Percentiles rank a stretch among this genome's conserved stretches.
phyloP scores from a whole-genome alignment of 2,797 vertebrate genomes.

The Poecilia gillii region DNA sequence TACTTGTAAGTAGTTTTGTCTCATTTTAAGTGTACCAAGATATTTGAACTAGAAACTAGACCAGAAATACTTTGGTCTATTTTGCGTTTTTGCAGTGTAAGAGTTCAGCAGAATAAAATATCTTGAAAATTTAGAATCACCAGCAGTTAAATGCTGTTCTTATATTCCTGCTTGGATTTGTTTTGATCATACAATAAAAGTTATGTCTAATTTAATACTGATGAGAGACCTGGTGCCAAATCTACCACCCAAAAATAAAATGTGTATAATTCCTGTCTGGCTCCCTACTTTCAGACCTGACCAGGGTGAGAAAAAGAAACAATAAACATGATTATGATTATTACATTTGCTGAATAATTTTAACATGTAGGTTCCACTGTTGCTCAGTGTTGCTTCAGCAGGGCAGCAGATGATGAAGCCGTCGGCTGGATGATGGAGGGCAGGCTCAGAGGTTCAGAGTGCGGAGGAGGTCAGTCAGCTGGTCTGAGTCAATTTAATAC shows the following conservation, averaged over 20 bases:
- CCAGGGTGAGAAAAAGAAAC: neutral
- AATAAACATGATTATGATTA: neutral
- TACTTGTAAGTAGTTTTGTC: no score
- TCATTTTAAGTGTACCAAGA: no score
- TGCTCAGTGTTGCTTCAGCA: slow-evolving; percentile 30
- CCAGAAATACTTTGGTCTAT: no score
- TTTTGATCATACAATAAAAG: neutral
- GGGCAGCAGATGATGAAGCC: neutral
- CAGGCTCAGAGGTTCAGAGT: slow-evolving; percentile 22
- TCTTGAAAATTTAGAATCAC: slow-evolving; percentile 10
- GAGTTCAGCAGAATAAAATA: slow-evolving; percentile 12
- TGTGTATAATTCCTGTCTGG: neutral
- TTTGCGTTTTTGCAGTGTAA: neutral
- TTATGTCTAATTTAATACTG: slow-evolving; percentile 22
- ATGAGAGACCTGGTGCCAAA: neutral
- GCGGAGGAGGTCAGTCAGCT: slow-evolving; percentile 39
- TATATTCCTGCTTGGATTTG: neutral
- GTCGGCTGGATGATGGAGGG: neutral
- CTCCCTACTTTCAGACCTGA: neutral
- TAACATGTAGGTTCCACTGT: neutral
- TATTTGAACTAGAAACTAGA: no score
- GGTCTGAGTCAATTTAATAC: slow-evolving; percentile 11
- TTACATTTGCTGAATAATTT: neutral
- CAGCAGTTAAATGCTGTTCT: slow-evolving; percentile 28
- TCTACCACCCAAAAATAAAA: neutral